Conservation (phyloP, 2,113 vertebrate genomes). For the Calyptommatus sinebrachiatus region DNA sequence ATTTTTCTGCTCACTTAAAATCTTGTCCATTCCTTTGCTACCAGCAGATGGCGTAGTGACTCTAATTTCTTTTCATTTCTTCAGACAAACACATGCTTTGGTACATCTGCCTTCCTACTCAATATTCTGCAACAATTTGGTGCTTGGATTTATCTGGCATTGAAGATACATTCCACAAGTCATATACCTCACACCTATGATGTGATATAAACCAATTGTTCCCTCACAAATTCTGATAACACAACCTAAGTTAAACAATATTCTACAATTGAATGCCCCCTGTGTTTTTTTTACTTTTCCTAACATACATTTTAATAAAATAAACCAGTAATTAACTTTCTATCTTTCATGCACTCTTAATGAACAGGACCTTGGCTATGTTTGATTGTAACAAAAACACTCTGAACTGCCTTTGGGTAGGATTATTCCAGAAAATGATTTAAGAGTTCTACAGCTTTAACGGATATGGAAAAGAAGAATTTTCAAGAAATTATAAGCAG, state of each 20-base stretch:
- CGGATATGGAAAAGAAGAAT: too few species aligned
- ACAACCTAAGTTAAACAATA: neutral
- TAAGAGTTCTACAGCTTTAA: too few species aligned
- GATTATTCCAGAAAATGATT: too few species aligned
- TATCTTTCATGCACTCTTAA: neutral
- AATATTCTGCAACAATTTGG: neutral
- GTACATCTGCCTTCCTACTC: fast-evolving
- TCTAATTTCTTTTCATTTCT: neutral
- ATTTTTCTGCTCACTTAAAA: neutral
- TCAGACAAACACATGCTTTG: fast-evolving
- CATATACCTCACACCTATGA: neutral
- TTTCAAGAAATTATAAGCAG: too few species aligned
- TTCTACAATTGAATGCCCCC: neutral
- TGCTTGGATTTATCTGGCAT: neutral
- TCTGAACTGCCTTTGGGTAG: too few species aligned
- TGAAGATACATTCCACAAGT: neutral
- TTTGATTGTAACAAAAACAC: too few species aligned
- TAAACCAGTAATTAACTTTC: neutral
- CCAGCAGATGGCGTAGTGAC: conserved; percentile 58
- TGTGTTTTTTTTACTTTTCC: neutral
- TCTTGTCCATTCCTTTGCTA: fast-evolving
- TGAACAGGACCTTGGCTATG: neutral
- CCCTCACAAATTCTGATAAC: neutral
- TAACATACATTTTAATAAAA: neutral
- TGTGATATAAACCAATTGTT: neutral